Evolutionary conservation across 2,113 vertebrate species (phyloP), one percentile per base, ranked within the genome.

Genomic region (Etheostoma cragini): DNA sequence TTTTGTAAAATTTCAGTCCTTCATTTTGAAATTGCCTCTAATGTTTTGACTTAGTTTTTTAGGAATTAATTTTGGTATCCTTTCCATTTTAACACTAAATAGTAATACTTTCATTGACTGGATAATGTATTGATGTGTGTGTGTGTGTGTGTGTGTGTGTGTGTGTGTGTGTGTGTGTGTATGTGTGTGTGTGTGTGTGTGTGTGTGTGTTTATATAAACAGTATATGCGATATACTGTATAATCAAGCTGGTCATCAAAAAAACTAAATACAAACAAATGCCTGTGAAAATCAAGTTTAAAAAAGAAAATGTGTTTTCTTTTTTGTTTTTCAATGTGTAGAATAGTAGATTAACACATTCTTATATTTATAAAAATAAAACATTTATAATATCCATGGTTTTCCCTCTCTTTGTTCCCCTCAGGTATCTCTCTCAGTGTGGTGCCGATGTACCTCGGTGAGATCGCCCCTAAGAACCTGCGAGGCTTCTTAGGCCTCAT

Each of bases 391-490:
- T 42, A 42, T 42, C 10, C 5, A 2, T 53, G 14, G 10, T 76
- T 57, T 65, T 38, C 15, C 8, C n/a, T n/a, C 8, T 69, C 22
- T 46, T 22, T 42, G 38, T 7, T n/a, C 15, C 21, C 69, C 17
- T n/a, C 87, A 97, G 97, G 97, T 16, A 96, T 98, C 76, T 95
- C 93, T 62, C 96, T 98, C 80, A 97, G 97, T 0, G 96, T 97
- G 72, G 97, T 98, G 61, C 97, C 97, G 0, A 97, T 98, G 95
- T 98, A 97, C 88, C 90, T 98, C 22, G 96, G 97, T 76, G 97
- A 98, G 94, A 96, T 98, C 0, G 94, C 97, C 10, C 97, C 97
- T 4, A 97, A 97, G 92, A 97, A 93, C 87, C 86, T 97, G 16
- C 92, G 97, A 7, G 97, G 97, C 5, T 97, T 97, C 87, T 87